phyloP scores from a whole-genome alignment of 2,113 vertebrate genomes.

The Syrmaticus mikado region DNA sequence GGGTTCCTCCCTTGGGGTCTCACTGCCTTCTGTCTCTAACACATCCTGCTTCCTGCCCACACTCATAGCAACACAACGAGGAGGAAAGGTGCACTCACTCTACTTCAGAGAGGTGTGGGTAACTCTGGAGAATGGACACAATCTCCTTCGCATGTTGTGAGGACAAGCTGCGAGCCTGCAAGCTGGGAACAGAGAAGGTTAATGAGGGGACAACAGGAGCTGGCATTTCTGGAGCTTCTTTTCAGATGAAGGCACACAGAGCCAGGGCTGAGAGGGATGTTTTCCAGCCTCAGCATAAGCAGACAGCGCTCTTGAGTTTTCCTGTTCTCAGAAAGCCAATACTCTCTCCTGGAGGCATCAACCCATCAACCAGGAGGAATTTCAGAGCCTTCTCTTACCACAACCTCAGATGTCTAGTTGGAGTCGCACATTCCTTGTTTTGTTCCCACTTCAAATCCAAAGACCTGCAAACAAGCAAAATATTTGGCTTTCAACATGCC shows the following conservation, averaged over 20 bases:
- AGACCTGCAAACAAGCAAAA: constrained; percentile 32
- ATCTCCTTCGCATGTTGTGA: background rate
- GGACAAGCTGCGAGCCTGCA: constrained; percentile 60
- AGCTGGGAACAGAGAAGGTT: constrained; percentile 23
- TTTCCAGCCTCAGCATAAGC: background rate
- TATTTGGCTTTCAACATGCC: background rate
- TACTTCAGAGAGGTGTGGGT: constrained; percentile 64
- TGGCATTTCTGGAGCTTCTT: background rate
- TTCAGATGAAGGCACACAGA: background rate
- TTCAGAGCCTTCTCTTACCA: constrained; percentile 40
- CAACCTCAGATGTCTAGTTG: background rate
- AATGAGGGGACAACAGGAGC: background rate
- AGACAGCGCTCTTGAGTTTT: background rate
- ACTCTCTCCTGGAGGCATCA: background rate
- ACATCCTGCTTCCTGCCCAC: background rate
- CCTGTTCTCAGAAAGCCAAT: background rate
- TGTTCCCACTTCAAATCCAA: background rate
- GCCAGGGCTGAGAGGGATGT: background rate
- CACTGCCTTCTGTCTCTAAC: background rate
- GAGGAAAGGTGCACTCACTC: constrained; percentile 72
- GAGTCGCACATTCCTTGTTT: background rate
- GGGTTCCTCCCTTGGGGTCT: background rate
- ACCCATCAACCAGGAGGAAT: background rate
- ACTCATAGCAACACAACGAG: background rate
- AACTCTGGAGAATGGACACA: constrained; percentile 54